Conservation (phyloP, 2,113 vertebrate genomes). For the Gymnobelideus leadbeateri region DNA sequence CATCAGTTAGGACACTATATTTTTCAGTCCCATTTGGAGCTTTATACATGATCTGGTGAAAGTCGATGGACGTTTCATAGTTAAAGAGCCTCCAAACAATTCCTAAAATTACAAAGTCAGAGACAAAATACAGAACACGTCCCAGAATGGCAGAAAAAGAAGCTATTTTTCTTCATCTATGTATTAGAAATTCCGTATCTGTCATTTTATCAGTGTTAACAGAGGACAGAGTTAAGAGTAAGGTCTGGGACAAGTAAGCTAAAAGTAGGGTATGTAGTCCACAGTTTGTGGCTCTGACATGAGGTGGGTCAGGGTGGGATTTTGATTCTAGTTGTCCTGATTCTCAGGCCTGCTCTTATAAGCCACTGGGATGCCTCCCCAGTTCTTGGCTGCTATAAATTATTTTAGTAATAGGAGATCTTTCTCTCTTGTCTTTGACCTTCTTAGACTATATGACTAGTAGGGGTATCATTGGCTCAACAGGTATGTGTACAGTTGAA, state of each 20-base stretch:
- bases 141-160: neutral
- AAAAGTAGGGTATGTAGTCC: neutral
- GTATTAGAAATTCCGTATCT: neutral
- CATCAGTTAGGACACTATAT: neutral
- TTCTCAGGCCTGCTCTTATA: neutral
- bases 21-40: neutral
- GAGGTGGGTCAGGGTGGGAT: neutral
- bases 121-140: neutral
- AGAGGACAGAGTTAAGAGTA: neutral
- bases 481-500: too few species aligned
- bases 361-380: neutral
- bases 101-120: conserved; percentile 38
- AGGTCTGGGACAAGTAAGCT: neutral
- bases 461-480: neutral
- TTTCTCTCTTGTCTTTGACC: neutral
- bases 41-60: conserved; percentile 17
- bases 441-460: neutral
- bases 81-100: conserved; percentile 2
- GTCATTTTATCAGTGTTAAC: neutral
- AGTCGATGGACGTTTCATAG: conserved; percentile 4
- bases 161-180: neutral
- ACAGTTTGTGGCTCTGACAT: neutral
- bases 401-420: neutral
- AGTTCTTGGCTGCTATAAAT: neutral
- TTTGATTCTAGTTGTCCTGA: neutral